Base-by-base conservation (phyloP, 2,113 vertebrate species). In the Xenopus laevis region DNA sequence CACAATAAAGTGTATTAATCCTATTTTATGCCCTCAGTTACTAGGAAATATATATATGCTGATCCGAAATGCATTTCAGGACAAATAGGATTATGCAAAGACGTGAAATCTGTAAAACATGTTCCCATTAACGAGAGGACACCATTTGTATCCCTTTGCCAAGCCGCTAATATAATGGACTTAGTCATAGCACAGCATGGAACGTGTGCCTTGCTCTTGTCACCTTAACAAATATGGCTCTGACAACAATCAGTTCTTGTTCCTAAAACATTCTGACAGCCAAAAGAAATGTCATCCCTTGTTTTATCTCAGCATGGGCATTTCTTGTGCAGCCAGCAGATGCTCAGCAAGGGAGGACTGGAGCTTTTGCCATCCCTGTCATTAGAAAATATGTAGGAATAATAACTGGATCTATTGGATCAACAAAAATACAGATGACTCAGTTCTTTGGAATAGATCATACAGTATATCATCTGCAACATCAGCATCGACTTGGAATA, bases 241-340 rank as follows among this genome's bases (percentile, higher is more conserved):
- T 78, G 80, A 84, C 74, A 80, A 83, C 78, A 87, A 83, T 72
- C 82, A 61, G 60, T 80, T 76, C 85, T 87, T 79, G 86, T 81
- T 85, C 57, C 79, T 18, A 47, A 81, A 79, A 80, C 71, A 76
- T 30, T 33, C 68, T 15, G 66, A 82, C 72, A 83, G 59, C 71
- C 83, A 83, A 83, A 82, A 83, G 55, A 70, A 82, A 71, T 68
- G 64, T 80, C 44, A 64, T 83, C 59, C 79, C 79, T 63, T 74
- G 33, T 75, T 77, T 77, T 57, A 70, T 77, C 74, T 64, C 74
- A 75, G 73, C 65, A 81, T 78, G 30, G 72, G 65, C 77, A 66
- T 82, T 86, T 82, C 75, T 79, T 53, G 70, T 79, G 79, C 80
- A 46, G 17, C 83, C 84, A 78, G 79, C 81, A 73, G 79, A 79